Evolutionary conservation across 2,113 vertebrate genomes (phyloP).

Genomic region (Xyrauchen texanus): DNA sequence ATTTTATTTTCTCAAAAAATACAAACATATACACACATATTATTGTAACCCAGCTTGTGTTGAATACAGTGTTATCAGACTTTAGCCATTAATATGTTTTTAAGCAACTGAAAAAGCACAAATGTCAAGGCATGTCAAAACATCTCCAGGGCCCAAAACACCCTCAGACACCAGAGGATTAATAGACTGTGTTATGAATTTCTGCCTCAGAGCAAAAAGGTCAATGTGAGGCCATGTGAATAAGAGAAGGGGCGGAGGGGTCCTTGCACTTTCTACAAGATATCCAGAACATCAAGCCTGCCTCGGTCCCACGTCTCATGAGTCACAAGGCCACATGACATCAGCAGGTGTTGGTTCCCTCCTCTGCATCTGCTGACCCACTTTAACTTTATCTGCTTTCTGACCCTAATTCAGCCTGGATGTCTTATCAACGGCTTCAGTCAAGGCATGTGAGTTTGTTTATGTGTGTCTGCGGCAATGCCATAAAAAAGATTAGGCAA

Average conservation of each 20-base stretch:
- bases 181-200: background rate
- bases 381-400: conserved; percentile 27
- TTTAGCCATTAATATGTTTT: too few species aligned
- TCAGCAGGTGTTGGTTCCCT: conserved; percentile 20
- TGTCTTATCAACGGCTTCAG: conserved; percentile 18
- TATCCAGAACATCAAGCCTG: too few species aligned
- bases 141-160: too few species aligned
- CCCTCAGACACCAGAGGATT: too few species aligned
- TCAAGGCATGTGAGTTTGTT: conserved; percentile 1
- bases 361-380: conserved; percentile 18
- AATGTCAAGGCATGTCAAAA: too few species aligned
- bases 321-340: conserved; percentile 31
- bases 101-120: too few species aligned
- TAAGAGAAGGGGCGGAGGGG: background rate
- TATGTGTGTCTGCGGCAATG: background rate
- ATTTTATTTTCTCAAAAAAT: too few species aligned
- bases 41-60: too few species aligned
- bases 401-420: conserved; percentile 23
- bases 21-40: too few species aligned
- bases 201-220: background rate
- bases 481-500: conserved; percentile 22
- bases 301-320: background rate
- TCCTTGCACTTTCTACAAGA: too few species aligned
- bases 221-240: background rate
- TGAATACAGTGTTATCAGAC: too few species aligned